Percentiles rank a stretch among this genome's conserved stretches.
Conservation (phyloP, 1,140 invertebrate species). For the Chironomus striatipennis region DNA sequence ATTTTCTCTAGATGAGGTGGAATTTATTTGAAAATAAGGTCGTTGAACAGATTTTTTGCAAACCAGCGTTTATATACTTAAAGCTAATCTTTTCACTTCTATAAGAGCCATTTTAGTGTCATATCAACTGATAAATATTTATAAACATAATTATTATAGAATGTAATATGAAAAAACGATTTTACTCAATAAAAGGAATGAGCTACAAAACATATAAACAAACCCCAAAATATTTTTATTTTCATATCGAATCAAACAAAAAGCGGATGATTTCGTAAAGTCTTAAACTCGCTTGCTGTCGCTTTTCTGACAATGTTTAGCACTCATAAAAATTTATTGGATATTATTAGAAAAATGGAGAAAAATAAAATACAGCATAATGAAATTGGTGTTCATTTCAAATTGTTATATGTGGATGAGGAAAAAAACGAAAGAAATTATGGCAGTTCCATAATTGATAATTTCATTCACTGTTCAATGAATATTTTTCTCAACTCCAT, state of each 20-base stretch:
- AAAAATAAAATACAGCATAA: not conserved
- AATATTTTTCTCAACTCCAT: not conserved
- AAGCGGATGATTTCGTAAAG: too few species aligned
- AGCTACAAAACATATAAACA: too few species aligned
- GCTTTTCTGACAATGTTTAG: not conserved
- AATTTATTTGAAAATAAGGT: too few species aligned
- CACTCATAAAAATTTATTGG: constrained; percentile 22
- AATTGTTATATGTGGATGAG: not conserved
- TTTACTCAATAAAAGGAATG: too few species aligned
- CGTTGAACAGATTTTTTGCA: too few species aligned
- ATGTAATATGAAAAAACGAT: too few species aligned
- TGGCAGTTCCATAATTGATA: not conserved
- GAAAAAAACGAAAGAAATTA: not conserved
- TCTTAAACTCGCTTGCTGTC: not conserved
- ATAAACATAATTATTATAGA: too few species aligned
- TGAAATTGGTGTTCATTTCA: too few species aligned
- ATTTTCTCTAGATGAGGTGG: not conserved
- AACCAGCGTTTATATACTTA: too few species aligned
- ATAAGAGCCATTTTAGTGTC: too few species aligned
- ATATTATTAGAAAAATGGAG: not conserved
- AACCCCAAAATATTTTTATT: not conserved
- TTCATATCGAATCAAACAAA: not conserved
- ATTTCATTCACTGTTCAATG: constrained; percentile 20
- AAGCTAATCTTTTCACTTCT: too few species aligned
- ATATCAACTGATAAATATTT: too few species aligned